These are phyloP conservation scores for Arctia plantaginis DNA, from an alignment of 2,888 invertebrate species.

Conservation along the genomic window DNA sequence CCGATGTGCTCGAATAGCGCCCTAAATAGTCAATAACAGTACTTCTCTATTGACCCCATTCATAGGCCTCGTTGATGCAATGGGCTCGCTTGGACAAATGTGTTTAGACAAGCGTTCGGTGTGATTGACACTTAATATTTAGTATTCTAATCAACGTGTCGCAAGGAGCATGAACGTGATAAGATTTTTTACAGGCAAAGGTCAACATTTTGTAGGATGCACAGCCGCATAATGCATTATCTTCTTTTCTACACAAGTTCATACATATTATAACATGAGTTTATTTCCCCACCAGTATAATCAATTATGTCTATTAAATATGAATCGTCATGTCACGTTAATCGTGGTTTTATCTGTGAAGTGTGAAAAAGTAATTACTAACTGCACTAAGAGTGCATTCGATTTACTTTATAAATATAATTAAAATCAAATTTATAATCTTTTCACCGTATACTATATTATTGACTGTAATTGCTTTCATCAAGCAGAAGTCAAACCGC, in stretches of 20 bases:
- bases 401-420: background rate
- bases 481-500: background rate
- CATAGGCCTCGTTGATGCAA: conserved; percentile 45
- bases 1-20: background rate
- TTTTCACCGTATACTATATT: background rate
- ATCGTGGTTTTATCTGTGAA: background rate
- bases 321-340: background rate
- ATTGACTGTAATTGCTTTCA: background rate
- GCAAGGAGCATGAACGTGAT: conserved; percentile 36
- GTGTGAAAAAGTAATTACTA: background rate
- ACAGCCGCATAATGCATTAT: conserved; percentile 17
- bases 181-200: conserved; percentile 36
- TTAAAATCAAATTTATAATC: background rate
- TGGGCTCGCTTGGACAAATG: conserved; percentile 43
- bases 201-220: conserved; percentile 20
- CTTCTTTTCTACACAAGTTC: background rate
- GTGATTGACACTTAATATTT: conserved; percentile 46
- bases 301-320: background rate
- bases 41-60: conserved; percentile 42
- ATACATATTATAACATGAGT: background rate
- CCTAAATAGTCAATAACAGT: conserved; percentile 21
- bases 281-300: background rate
- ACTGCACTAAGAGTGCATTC: background rate
- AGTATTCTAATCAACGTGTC: conserved; percentile 47
- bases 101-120: conserved; percentile 35